Conservation (phyloP, 2,113 vertebrate species). For the Varanus komodoensis region DNA sequence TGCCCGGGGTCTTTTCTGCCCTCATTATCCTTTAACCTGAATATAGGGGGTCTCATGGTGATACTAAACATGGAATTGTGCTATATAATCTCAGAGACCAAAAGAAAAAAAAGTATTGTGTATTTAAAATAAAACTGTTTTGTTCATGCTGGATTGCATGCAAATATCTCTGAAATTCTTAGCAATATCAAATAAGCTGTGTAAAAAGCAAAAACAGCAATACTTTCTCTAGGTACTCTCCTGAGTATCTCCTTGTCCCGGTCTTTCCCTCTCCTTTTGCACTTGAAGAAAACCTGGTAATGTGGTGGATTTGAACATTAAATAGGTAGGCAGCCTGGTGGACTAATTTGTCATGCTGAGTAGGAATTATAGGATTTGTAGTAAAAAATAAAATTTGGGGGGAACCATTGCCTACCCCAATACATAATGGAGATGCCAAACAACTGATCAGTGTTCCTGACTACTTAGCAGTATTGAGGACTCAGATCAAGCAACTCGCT, state of each 20-base stretch:
- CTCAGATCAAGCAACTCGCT: no score
- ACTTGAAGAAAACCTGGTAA: conserved; percentile 52
- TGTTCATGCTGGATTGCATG: conserved; percentile 17
- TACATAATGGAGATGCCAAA: no score
- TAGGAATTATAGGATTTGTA: no score
- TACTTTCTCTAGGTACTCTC: background rate
- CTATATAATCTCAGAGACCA: conserved; percentile 39
- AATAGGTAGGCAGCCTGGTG: background rate
- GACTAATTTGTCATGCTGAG: background rate
- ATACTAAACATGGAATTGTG: conserved; percentile 48
- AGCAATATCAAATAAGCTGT: conserved; percentile 32
- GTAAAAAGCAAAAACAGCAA: conserved; percentile 12
- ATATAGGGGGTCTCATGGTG: conserved; percentile 7
- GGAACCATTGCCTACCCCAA: background rate
- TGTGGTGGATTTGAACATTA: background rate
- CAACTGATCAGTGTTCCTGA: background rate
- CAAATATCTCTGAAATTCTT: conserved; percentile 50
- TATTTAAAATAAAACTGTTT: conserved; percentile 39
- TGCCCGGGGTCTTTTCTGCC: conserved; percentile 29
- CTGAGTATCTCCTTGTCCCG: conserved; percentile 29
- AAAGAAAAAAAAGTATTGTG: conserved; percentile 45
- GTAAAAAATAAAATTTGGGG: no score
- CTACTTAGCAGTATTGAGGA: background rate
- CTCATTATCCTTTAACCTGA: conserved; percentile 19
- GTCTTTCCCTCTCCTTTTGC: conserved; percentile 20